Conservation (phyloP, 2,797 vertebrate genomes). For the Erethizon dorsatum region DNA sequence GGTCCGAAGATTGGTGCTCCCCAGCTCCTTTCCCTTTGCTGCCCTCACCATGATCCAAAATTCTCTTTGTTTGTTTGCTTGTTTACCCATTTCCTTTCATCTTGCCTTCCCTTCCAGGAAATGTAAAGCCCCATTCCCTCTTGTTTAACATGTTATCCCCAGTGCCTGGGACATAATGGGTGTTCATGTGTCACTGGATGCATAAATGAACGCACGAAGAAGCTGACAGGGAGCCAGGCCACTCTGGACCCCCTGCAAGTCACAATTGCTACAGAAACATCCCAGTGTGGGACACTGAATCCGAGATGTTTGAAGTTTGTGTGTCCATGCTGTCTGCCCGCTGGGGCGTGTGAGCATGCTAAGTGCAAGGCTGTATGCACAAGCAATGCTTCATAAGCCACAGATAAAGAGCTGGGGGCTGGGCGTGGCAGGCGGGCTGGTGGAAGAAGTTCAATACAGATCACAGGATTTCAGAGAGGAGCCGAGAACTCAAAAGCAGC, state of each 20-base stretch:
- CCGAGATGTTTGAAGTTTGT: background rate
- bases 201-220: background rate
- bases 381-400: constrained; percentile 34
- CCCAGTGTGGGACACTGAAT: background rate
- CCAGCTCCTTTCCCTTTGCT: background rate
- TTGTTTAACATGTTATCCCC: background rate
- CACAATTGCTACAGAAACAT: background rate
- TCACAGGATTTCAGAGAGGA: constrained; percentile 45
- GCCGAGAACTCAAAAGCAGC: constrained; percentile 39
- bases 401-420: constrained; percentile 29
- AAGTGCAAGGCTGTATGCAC: background rate
- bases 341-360: background rate
- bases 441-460: constrained; percentile 47
- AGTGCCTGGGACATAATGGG: background rate
- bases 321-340: background rate
- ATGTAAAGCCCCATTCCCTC: background rate
- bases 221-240: background rate
- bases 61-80: background rate
- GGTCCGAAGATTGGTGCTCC: background rate
- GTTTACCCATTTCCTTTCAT: constrained; percentile 2
- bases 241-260: background rate
- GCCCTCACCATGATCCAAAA: background rate
- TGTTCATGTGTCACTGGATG: background rate
- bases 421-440: background rate
- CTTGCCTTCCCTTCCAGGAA: background rate